Conservation (phyloP, 1,140 invertebrate genomes). For the Lasaia peninsularis region DNA sequence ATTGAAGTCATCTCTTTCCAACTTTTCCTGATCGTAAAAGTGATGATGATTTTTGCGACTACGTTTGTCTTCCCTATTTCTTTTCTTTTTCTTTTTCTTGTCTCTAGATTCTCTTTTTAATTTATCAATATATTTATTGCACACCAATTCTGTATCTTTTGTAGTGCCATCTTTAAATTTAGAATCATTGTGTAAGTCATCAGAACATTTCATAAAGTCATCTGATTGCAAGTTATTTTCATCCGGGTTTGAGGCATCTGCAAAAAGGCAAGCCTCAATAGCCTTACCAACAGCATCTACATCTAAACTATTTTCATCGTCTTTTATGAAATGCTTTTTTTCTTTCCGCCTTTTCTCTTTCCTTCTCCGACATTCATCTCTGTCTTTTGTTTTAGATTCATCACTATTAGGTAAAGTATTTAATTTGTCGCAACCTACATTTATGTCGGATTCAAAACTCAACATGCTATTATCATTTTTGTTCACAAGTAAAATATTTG, state of each 20-base stretch:
- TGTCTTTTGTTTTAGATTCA: slow-evolving; percentile 60
- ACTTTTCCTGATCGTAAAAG: slow-evolving; percentile 76
- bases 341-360: slow-evolving; percentile 86
- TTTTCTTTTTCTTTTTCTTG: slow-evolving; percentile 90
- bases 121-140: slow-evolving; percentile 60
- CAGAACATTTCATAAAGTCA: slow-evolving; percentile 41
- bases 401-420: slow-evolving; percentile 26
- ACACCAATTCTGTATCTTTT: slow-evolving; percentile 20
- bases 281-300: slow-evolving; percentile 87
- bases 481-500: slow-evolving; percentile 13
- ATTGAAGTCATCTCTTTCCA: slow-evolving; percentile 38
- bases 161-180: slow-evolving; percentile 67
- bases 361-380: slow-evolving; percentile 78
- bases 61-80: slow-evolving; percentile 86
- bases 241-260: slow-evolving; percentile 71
- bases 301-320: slow-evolving; percentile 88
- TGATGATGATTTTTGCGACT: slow-evolving; percentile 83
- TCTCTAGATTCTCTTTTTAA: slow-evolving; percentile 82
- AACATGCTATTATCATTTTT: slow-evolving; percentile 29
- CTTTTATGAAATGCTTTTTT: slow-evolving; percentile 70
- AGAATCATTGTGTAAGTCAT: slow-evolving; percentile 65
- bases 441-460: slow-evolving; percentile 29
- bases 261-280: slow-evolving; percentile 87
- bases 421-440: slow-evolving; percentile 1
- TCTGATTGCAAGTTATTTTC: slow-evolving; percentile 46